These are phyloP conservation scores for Bovichtus diacanthus DNA, from an alignment of 2,797 vertebrate species.

Conservation along the genomic window DNA sequence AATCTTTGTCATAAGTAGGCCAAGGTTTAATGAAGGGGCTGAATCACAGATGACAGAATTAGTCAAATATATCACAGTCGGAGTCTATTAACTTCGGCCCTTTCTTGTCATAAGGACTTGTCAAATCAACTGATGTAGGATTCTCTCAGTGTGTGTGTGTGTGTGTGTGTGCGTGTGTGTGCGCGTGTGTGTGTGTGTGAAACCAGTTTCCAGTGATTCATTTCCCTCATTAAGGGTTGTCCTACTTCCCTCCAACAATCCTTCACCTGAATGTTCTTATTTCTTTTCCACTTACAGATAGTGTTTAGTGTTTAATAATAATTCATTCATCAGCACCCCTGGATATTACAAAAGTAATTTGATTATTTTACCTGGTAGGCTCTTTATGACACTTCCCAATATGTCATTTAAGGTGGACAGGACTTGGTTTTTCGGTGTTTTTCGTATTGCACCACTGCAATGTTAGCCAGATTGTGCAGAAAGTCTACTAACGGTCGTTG, in stretches of 20 bases:
- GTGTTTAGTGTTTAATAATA: neutral
- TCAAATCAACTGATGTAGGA: conserved; percentile 30
- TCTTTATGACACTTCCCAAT: neutral
- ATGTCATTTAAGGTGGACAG: neutral
- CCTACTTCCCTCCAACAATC: conserved; percentile 45
- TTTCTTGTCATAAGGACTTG: conserved; percentile 23
- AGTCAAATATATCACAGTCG: conserved; percentile 26
- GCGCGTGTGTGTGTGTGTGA: conserved; percentile 20
- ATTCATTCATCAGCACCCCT: neutral
- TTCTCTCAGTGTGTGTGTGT: neutral
- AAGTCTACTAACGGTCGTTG: too few relatives aligned
- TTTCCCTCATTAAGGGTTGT: conserved; percentile 53
- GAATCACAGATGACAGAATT: conserved; percentile 55
- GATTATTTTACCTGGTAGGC: neutral
- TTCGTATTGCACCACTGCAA: too few relatives aligned
- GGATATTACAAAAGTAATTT: neutral
- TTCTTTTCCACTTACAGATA: neutral
- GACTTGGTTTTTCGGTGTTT: too few relatives aligned
- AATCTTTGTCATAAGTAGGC: conserved; percentile 54
- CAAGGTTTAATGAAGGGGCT: conserved; percentile 53
- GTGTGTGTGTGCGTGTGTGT: conserved; percentile 11
- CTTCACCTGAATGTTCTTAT: conserved; percentile 35
- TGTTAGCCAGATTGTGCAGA: too few relatives aligned
- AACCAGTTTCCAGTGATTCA: conserved; percentile 48
- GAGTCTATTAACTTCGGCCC: conserved; percentile 34